phyloP scores from a whole-genome alignment of 2,797 vertebrate genomes.

The Antennarius maculatus region DNA sequence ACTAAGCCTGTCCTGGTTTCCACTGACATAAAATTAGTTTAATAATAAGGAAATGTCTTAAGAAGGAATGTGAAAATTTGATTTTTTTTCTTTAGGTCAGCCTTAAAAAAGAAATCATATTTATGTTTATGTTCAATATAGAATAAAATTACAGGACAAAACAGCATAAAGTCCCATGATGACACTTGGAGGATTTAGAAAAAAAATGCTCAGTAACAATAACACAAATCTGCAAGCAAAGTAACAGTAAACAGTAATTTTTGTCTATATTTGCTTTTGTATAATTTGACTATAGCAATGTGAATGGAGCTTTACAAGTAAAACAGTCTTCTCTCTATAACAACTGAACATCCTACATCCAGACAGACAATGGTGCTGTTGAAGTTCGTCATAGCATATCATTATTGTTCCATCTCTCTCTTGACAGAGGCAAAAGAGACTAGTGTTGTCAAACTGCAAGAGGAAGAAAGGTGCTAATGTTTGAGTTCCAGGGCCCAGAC shows the following conservation, averaged over 20 bases:
- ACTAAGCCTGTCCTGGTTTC: background rate
- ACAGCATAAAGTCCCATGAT: background rate
- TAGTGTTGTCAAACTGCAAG: background rate
- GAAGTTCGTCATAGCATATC: conserved; percentile 10
- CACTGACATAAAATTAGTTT: background rate
- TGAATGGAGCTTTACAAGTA: background rate
- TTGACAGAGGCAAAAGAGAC: background rate
- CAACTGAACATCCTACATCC: background rate
- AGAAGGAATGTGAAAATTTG: background rate
- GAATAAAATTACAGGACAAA: background rate
- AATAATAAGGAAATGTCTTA: background rate
- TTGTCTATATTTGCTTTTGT: background rate
- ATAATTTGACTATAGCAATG: background rate
- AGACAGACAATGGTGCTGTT: background rate
- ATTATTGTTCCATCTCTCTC: conserved; percentile 4
- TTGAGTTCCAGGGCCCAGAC: conserved; percentile 99
- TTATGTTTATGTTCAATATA: background rate
- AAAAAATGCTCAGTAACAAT: background rate
- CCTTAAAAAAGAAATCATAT: background rate
- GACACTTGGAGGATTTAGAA: background rate
- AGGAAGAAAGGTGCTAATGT: conserved; percentile 81
- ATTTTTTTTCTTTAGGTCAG: background rate
- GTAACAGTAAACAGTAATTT: background rate
- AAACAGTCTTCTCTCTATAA: background rate
- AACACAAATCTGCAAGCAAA: background rate